Evolutionary conservation across 2,888 invertebrate species (phyloP), one percentile per base, ranked within the genome.

Genomic region (Drosophila hamatofila): DNA sequence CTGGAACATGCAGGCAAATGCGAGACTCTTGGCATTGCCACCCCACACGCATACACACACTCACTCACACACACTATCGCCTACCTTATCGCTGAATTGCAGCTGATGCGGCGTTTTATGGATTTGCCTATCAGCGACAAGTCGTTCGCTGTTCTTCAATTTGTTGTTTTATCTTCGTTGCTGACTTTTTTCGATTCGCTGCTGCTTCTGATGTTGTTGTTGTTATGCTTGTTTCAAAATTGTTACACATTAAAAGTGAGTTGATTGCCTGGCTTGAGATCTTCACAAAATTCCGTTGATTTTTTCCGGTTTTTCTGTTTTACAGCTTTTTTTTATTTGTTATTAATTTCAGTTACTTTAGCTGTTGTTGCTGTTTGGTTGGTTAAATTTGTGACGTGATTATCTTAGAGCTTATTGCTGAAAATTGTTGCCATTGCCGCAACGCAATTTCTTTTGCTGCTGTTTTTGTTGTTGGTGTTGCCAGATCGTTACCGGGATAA

Each of bases 21-120:
- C 39, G 33, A 66, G 27, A 14, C 48, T 52, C 39, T 42, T 62
- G 35, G 54, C 59, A 27, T 23, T 33, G 42, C 35, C 52, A 23
- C 49, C 33, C 27, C 16, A 16, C 23, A 16, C 30, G 1, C 59
- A 33, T 48, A 46, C 30, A 21, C 35, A 27, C 14, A 46, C 30
- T n/a, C 35, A 27, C 14, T 21, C 35, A 46, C n/a, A n/a, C 14
- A 48, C 16, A 48, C 27, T 27, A 33, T 42, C 39, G 48, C 56
- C 88, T 58, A 88, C 84, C 88, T 87, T 87, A 84, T 84, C 84
- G 84, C 78, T 76, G 63, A 80, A 87, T 79, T 84, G 84, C 84
- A 84, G 87, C 87, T 84, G 87, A 84, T 83, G 75, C 78, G 60
- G 69, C 67, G 65, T 67, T 82, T 79, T 83, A 75, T 73, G 61